Base-by-base conservation (phyloP, 2,888 invertebrate species). In the Hirtodrosophila confusa region DNA sequence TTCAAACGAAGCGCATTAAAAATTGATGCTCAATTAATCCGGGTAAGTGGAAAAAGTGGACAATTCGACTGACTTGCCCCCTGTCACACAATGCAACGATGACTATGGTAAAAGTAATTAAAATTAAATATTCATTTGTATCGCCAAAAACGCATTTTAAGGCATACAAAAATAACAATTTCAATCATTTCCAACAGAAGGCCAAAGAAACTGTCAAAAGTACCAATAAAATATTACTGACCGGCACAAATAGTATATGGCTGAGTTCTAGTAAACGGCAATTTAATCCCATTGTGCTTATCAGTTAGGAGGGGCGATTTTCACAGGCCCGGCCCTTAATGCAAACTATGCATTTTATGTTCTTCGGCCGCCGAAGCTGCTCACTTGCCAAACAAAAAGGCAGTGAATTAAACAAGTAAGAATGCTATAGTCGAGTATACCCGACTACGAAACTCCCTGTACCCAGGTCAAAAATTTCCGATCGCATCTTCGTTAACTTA, bases 11-110 rank as follows among this genome's bases (percentile, higher is more conserved):
- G 53, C 53, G 47, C 67, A 64, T 71, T 57, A 58, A 55, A 67
- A 75, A 75, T 67, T 45, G 63, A 76, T 71, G 72, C 75, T 67
- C 76, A 75, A 75, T 75, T 75, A 71, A 75, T 71, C 71, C 57
- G 63, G 23, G 56, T 53, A 51, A 67, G 76, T 72, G 55, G 50
- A 55, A 39, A 51, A 48, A 61, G 39, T 35, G 40, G 17, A 40
- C 29, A 47, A 69, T 58, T 69, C 61, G 53, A 40, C 62, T 31
- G 39, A 54, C 31, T 29, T 35, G 27, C 17, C 24, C 17, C 24
- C 23, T 12, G 10, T 24, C 27, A 44, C 35, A 53, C 40, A 39
- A 24, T 49, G 36, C 35, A 44, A 24, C 31, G 10, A 36, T 35
- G 10, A 48, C 33, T 24, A 47, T 48, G 31, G 24, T 0, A 3